Evolutionary conservation across 2,113 vertebrate genomes (phyloP).

Genomic region (Bubalus kerabau): DNA sequence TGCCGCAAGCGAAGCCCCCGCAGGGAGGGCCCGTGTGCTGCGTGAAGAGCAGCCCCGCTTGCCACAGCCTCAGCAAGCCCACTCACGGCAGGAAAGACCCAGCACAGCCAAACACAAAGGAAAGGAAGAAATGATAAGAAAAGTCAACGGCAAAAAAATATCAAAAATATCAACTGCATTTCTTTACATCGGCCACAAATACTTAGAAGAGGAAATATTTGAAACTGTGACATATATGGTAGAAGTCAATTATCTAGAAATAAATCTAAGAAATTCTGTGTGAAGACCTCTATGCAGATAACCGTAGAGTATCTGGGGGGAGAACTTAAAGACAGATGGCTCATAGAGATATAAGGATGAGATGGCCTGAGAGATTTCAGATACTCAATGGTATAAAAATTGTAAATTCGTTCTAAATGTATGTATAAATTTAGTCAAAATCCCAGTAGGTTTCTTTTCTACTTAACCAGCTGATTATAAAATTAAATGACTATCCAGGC

Average conservation of each 20-base stretch:
- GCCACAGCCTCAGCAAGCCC: background rate
- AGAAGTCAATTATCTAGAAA: background rate
- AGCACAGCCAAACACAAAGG: fast-evolving
- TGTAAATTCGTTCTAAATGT: background rate
- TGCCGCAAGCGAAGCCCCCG: fast-evolving
- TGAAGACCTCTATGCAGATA: background rate
- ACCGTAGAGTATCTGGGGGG: background rate
- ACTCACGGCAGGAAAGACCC: background rate
- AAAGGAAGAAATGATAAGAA: background rate
- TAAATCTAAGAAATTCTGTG: background rate
- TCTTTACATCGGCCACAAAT: background rate
- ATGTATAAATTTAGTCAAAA: background rate
- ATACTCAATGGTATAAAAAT: background rate
- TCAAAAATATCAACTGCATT: background rate
- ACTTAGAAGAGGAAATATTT: background rate
- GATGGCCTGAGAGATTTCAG: background rate
- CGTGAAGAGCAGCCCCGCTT: no score
- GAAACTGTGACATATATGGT: background rate
- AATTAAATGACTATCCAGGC: background rate
- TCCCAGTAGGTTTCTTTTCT: background rate
- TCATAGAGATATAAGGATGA: background rate
- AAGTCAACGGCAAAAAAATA: background rate
- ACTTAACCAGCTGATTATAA: background rate
- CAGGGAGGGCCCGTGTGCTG: no score
- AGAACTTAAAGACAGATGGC: background rate